A percentile compares a stretch with the other conserved stretches of the same genome.
Conservation (phyloP, 2,888 invertebrate species). For the Caenorhabditis sp. region DNA sequence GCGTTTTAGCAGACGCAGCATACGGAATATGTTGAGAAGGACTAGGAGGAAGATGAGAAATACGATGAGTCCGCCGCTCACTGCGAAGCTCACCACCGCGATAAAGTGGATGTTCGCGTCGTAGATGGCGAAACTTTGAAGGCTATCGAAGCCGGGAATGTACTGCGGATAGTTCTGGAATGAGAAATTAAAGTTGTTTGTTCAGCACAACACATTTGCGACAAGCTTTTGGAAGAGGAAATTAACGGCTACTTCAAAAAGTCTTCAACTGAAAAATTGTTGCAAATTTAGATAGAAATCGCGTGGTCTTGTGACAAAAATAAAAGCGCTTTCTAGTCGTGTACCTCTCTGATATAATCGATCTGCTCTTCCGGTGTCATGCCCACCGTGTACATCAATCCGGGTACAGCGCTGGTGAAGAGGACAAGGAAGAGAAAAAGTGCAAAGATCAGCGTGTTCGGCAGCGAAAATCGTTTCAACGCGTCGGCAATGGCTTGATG, state of each 20-base stretch:
- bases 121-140: conserved; percentile 39
- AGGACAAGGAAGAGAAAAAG: background rate
- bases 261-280: no score
- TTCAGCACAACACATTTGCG: no score
- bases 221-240: background rate
- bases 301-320: no score
- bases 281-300: no score
- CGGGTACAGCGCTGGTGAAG: no score
- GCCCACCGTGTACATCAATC: no score
- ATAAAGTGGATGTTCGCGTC: conserved; percentile 2
- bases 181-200: background rate
- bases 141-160: background rate
- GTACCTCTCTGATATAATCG: no score
- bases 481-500: conserved; percentile 15
- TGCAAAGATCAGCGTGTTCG: background rate
- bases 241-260: no score
- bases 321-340: no score
- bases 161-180: conserved; percentile 20
- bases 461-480: conserved; percentile 1
- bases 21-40: conserved; percentile 34
- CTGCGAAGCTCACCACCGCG: background rate
- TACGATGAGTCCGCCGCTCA: conserved; percentile 3
- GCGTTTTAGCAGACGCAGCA: conserved; percentile 17
- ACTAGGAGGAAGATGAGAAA: conserved; percentile 15
- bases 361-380: no score